Evolutionary conservation across 2,888 invertebrate genomes (phyloP), one percentile per base, ranked within the genome.

Genomic region (Chrysina gloriosa): DNA sequence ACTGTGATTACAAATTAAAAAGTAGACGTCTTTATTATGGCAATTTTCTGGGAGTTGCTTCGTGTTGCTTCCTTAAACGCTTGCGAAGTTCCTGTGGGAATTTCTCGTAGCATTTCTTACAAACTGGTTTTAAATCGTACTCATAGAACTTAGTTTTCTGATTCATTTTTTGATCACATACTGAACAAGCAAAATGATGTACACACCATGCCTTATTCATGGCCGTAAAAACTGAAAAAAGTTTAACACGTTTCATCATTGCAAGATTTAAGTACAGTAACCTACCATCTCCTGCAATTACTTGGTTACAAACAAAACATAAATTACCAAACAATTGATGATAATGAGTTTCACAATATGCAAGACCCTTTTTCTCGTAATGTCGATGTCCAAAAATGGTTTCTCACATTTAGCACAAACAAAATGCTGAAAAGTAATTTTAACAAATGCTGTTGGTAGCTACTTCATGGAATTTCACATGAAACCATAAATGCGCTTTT

Each of bases 341-440:
- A 84, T 98, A 99, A 83, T 99, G 99, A 70, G 94, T 96, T 85
- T 99, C 99, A 84, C 99, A 99, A 84, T 99, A 99, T 0, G 99
- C 99, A 75, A 98, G 85, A 0, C 97, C 99, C 79, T 97, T 97
- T 85, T 97, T 96, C 85, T 99, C 98, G 82, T 98, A 99, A 84
- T 99, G 98, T 0, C 98, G 93, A 85, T 97, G 97, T 0, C 99
- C 99, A 80, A 98, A 90, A 99, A 99, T 0, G 99, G 99, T 83
- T 99, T 98, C 85, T 99, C 99, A 83, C 99, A 99, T 84, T 98
- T 98, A 73, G 98, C 98, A 84, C 99, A 99, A 1, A 98, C 99
- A 83, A 99, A 99, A 85, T 99, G 99, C 92, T 95, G 82, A 3
- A 87, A 50, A 50, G 11, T n/a, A n/a, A 34, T n/a, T 34, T 34